Evolutionary conservation across 2,797 vertebrate genomes (phyloP).

Genomic region (Channallabes apus): DNA sequence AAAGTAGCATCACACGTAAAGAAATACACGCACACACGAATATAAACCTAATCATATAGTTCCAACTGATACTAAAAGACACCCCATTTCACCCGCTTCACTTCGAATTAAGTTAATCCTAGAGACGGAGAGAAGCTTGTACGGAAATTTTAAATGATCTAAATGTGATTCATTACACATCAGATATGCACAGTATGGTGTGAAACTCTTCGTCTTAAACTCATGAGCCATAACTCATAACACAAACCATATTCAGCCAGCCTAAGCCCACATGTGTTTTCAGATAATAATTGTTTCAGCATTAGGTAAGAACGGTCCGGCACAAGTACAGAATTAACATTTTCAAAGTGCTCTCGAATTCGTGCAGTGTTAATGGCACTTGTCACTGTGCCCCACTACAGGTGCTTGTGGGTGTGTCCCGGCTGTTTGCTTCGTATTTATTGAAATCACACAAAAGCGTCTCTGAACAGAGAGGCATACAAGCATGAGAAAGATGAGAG

Average conservation of each 20-base stretch:
- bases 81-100: conserved; percentile 7
- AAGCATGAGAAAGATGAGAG: conserved; percentile 8
- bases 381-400: not conserved
- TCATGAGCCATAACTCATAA: not conserved
- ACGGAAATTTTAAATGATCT: not conserved
- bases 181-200: conserved; percentile 9
- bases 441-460: not conserved
- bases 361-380: conserved; percentile 28
- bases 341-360: conserved; percentile 29
- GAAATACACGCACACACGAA: not conserved
- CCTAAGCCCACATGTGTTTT: not conserved
- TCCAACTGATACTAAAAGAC: not conserved
- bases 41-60: not conserved
- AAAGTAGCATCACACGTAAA: not conserved
- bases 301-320: conserved; percentile 4
- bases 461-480: conserved; percentile 13
- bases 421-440: conserved; percentile 21
- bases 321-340: conserved; percentile 40
- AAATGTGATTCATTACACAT: not conserved
- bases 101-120: not conserved
- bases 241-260: not conserved
- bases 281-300: not conserved
- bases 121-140: not conserved
- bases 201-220: not conserved
- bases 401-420: conserved; percentile 1